Conservation (phyloP, 2,888 invertebrate genomes). For the Lasioglossum pauxillum region DNA sequence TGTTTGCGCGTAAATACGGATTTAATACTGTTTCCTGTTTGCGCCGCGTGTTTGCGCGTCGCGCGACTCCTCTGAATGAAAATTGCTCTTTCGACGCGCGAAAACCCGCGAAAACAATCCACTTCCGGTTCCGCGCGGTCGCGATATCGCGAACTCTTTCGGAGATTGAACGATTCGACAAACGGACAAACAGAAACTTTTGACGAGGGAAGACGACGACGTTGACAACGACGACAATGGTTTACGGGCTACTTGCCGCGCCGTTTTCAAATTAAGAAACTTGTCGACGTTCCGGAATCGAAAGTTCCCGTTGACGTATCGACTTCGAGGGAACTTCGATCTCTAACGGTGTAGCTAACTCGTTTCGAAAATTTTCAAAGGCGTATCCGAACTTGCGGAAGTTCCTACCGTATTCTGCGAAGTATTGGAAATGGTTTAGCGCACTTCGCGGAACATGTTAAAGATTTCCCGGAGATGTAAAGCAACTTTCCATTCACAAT, state of each 20-base stretch:
- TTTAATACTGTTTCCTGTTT: slow-evolving; percentile 78
- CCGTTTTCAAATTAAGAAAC: slow-evolving; percentile 5
- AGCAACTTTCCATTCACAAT: background rate
- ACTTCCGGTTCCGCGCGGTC: background rate
- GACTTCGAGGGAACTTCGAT: background rate
- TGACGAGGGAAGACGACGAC: background rate
- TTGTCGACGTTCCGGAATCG: background rate
- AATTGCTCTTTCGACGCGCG: slow-evolving; percentile 66
- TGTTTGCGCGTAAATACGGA: slow-evolving; percentile 77
- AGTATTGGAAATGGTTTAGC: background rate
- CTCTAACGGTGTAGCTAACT: background rate
- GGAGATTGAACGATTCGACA: background rate
- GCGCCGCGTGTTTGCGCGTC: slow-evolving; percentile 66
- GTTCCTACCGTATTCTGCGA: background rate
- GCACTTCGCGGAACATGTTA: background rate
- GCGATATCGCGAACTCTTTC: background rate
- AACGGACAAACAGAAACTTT: background rate
- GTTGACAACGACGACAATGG: background rate
- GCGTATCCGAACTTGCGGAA: background rate
- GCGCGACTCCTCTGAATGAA: slow-evolving; percentile 59
- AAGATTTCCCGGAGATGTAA: background rate
- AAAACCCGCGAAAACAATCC: slow-evolving; percentile 15
- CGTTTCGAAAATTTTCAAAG: background rate
- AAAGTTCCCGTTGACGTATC: background rate
- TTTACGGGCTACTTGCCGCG: background rate